Evolutionary conservation across 2,797 vertebrate genomes (phyloP), one percentile per base, ranked within the genome.

Genomic region (Melanotaenia maccullochi): DNA sequence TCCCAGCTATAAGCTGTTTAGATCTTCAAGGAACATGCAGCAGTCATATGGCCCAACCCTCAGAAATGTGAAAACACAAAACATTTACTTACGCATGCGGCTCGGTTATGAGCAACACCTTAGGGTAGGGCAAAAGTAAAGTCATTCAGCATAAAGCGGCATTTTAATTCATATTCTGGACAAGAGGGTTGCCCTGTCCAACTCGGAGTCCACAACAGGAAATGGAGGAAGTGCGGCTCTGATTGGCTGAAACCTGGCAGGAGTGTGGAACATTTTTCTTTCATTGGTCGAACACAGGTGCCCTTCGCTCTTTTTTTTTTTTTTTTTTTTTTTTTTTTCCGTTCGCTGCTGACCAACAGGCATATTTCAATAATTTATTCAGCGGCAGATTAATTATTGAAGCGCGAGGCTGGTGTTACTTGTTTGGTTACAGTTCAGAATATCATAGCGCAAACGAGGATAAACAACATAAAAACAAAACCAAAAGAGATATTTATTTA

Each of bases 321-420:
- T 28, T n/a, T n/a, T 3, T 30, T 30, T 30, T 60, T 3, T 30
- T 32, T 32, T 60, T 78, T 76, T 82, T 75, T 60, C 76, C 71
- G 65, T 74, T 54, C 7, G 60, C 76, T 9, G 64, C 70, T 86
- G 86, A 90, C 79, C 67, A 83, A 88, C 66, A 58, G 59, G 78
- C 70, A 79, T 42, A 69, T 87, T 87, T 91, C 30, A 94, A 94
- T 94, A 79, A 94, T 94, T 94, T 38, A 95, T 89, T 82, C 76
- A 81, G 72, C 12, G 73, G 59, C 60, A 24, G 33, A 85, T 94
- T 1, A 94, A 93, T 94, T 87, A 95, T 94, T 95, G 32, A 94
- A 73, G 67, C 20, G 13, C 12, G n/a, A 54, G 79, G 79, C 65
- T 66, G 83, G 55, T 68, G 75, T 84, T 65, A 85, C 76, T 22